phyloP scores from a whole-genome alignment of 2,113 vertebrate species.

The Casuarius casuarius region DNA sequence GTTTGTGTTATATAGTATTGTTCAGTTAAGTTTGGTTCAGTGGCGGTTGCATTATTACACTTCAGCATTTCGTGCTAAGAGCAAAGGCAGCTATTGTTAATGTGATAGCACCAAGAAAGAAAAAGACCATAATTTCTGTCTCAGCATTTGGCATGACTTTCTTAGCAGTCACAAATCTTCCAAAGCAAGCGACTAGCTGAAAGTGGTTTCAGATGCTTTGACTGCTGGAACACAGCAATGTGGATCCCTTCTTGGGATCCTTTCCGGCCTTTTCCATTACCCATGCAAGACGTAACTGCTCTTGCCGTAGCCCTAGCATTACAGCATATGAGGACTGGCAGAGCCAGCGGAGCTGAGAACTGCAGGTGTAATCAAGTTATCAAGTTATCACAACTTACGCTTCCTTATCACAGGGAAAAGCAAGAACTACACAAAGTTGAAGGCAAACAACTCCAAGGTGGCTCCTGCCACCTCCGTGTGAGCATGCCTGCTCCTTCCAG shows the following conservation, averaged over 20 bases:
- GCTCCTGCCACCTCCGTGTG: background rate
- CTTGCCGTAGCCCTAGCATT: background rate
- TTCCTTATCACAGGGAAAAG: background rate
- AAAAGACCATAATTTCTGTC: background rate
- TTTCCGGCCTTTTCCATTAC: background rate
- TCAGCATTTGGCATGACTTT: background rate
- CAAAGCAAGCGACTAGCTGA: background rate
- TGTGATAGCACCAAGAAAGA: background rate
- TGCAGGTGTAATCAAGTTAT: background rate
- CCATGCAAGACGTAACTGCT: background rate
- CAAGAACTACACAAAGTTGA: background rate
- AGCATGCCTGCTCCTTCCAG: background rate
- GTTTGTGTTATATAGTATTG: background rate
- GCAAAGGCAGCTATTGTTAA: background rate
- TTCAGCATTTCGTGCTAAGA: background rate
- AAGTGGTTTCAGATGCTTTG: background rate
- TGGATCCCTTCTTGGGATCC: no score
- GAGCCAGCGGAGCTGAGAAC: background rate
- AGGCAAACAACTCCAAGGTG: background rate
- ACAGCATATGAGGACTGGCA: background rate
- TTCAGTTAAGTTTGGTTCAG: background rate
- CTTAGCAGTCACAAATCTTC: background rate
- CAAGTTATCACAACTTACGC: background rate
- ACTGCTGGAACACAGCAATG: background rate
- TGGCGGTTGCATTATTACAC: background rate